Base-by-base conservation (phyloP, 2,888 invertebrate species). In the Melanchra persicariae region DNA sequence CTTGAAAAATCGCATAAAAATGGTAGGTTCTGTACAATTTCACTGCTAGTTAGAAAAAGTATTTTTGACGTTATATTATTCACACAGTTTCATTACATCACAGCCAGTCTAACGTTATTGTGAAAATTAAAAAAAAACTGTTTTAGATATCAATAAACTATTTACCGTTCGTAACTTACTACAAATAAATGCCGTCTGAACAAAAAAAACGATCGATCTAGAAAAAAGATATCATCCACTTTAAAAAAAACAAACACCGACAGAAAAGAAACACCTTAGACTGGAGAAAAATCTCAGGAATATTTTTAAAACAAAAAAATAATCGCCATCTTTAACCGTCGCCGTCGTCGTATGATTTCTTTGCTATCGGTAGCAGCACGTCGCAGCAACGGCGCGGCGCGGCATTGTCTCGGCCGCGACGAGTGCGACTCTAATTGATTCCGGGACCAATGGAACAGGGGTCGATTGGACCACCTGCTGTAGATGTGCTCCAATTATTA, bases 381-480 rank as follows among this genome's bases (percentile, higher is more conserved):
- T 66, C 59, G 73, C 60, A 71, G 47, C 54, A 37, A 26, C 65
- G 58, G 45, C 77, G 62, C 62, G 77, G 70, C 78, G 69, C 37
- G 74, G 77, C 81, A 79, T 82, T 88, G 86, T 87, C 87, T 87
- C 81, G 81, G 76, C 80, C 84, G 69, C 77, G 81, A 82, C 85
- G 82, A 89, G 85, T 87, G 82, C 83, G 85, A 81, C 82, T 91
- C 89, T 92, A 91, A 91, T 92, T 92, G 91, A 91, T 91, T 90
- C 88, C 74, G 72, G 79, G 73, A 70, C 73, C 82, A 76, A 82
- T 80, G 57, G 57, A 57, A 57, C 55, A 15, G 79, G 81, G 72
- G 76, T 75, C 74, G 85, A 85, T 85, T 85, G 84, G 70, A 72
- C 81, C 77, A 83, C 83, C 85, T 82, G 85, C 83, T 58, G 69